Conservation (phyloP, 2,888 invertebrate species). For the Oscheius sp. region DNA sequence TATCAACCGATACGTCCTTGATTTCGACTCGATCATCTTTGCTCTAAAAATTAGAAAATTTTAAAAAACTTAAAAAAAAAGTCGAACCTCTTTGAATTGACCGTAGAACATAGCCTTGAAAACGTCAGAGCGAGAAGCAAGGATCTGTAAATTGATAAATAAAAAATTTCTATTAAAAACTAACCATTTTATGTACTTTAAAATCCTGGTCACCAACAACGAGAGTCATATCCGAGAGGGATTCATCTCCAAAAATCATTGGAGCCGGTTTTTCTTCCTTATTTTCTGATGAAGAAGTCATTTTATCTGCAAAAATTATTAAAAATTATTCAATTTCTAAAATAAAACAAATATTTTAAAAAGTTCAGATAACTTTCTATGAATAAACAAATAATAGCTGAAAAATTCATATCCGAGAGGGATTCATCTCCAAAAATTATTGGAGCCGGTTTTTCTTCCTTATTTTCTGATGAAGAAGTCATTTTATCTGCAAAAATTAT, state of each 20-base stretch:
- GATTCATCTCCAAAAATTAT: too few species aligned
- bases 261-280: too few species aligned
- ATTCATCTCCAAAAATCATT: background rate
- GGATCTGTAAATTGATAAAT: background rate
- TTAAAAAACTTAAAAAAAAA: background rate
- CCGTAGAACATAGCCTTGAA: conserved; percentile 8
- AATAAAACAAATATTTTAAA: too few species aligned
- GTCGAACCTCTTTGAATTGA: background rate
- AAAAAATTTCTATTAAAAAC: background rate
- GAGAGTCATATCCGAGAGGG: background rate
- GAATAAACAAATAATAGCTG: too few species aligned
- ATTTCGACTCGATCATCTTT: background rate
- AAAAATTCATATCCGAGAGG: too few species aligned
- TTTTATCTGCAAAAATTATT: too few species aligned
- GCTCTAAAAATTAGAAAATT: background rate
- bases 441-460: too few species aligned
- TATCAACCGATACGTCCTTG: background rate
- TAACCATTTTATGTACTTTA: background rate
- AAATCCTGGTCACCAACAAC: background rate
- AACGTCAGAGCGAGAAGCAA: background rate
- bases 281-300: too few species aligned
- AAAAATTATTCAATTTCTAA: too few species aligned
- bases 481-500: too few species aligned
- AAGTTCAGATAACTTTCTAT: too few species aligned
- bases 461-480: too few species aligned